phyloP scores from a whole-genome alignment of 2,113 vertebrate species.

The Enhydra lutris region DNA sequence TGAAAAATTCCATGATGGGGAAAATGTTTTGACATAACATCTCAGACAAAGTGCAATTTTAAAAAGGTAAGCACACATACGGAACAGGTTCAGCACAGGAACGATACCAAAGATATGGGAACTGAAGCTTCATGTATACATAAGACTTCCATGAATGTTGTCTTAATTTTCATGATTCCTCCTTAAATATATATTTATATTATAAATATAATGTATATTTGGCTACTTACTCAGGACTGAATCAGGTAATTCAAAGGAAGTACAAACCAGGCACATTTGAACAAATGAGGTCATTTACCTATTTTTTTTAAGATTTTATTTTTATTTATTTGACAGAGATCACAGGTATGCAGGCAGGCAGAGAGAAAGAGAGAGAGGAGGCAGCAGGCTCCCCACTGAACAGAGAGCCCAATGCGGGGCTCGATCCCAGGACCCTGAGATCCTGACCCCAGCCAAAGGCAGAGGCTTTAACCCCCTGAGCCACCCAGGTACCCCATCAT shows the following conservation, averaged over 20 bases:
- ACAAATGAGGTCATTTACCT: not conserved
- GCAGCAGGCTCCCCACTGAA: too few species aligned
- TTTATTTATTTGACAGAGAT: too few species aligned
- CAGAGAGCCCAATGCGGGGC: too few species aligned
- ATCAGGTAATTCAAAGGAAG: not conserved
- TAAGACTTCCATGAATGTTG: not conserved
- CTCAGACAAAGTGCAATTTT: not conserved
- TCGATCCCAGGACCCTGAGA: too few species aligned
- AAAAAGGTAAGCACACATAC: not conserved
- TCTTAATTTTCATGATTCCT: not conserved
- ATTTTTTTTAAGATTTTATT: not conserved
- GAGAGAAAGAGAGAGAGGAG: too few species aligned
- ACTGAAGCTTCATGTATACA: not conserved
- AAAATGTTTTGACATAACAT: not conserved
- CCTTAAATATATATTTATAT: not conserved
- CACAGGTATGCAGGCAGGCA: too few species aligned
- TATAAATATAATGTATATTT: not conserved
- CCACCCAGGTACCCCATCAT: not conserved
- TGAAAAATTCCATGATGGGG: slow-evolving; percentile 2
- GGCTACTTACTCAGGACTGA: not conserved
- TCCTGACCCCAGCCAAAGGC: too few species aligned
- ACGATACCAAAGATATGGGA: not conserved
- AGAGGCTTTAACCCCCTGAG: too few species aligned
- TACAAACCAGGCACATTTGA: not conserved
- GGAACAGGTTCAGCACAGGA: not conserved